Base-by-base conservation (phyloP, 53 echinoderm and acorn worm species). In the Holothuria leucospilota region DNA sequence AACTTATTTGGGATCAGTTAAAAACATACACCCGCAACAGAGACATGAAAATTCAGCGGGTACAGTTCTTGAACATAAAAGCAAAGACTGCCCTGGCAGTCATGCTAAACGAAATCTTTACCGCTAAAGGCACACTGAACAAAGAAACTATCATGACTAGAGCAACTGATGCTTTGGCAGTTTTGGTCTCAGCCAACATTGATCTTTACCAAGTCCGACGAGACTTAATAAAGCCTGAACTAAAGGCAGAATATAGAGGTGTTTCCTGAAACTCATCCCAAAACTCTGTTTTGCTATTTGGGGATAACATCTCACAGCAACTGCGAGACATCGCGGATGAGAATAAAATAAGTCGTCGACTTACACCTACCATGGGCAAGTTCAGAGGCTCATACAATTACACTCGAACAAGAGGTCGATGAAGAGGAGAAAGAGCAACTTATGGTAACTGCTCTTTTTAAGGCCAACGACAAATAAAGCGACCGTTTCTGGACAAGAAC, bases 401-500 rank as follows among this genome's bases (percentile, higher is more conserved):
- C n/a, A n/a, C n/a, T n/a, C n/a, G n/a, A n/a, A n/a, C n/a, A n/a
- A n/a, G n/a, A n/a, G n/a, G n/a, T n/a, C n/a, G n/a, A n/a, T n/a
- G 40, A 40, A 40, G 40, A 40, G 40, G 40, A 40, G 40, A 7
- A 4, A 40, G 40, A 7, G 40, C 40, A 40, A 7, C 40, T 40
- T 40, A 40, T 40, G 7, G 40, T 7, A 40, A 40, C 16, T 20
- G 5, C 41, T 59, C 88, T 69, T 88, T 88, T 82, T 88, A n/a
- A 82, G 88, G 88, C 88, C 82, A 88, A 25, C 59, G 71, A 69
- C 56, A 68, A 78, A 52, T 59, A 40, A 63, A 82, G 82, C 62
- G 41, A 39, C 39, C 82, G 30, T 62, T 42, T 62, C 64, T 13
- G 63, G 82, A 82, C 62, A 27, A 20, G 24, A 64, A 40, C 39